Evolutionary conservation across 2,113 vertebrate species (phyloP), one percentile per base, ranked within the genome.

Genomic region (Daphoenositta chrysoptera): DNA sequence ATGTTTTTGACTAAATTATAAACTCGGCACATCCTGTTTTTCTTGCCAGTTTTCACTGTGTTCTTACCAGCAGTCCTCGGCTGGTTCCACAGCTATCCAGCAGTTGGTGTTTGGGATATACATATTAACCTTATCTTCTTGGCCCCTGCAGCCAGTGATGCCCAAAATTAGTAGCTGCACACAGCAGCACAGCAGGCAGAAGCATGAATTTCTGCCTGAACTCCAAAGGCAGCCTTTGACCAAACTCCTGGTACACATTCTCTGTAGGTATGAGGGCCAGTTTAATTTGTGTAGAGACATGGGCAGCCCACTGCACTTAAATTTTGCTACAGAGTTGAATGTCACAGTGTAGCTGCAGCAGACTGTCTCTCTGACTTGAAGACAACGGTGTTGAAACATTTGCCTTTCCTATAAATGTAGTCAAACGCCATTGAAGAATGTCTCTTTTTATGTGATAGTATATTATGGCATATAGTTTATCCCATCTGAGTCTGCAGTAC

Each of bases 41-140:
- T 17, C 28, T 60, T 40, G 16, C 9, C 24, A 53, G n/a, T 75
- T 53, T 75, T 11, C 30, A 14, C 11, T 9, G 1, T 13, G 4
- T 5, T 26, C 61, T 53, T 30, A 31, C 14, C 28, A 26, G 19
- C 16, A 39, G 11, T 26, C 24, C n/a, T 61, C 18, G 24, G 11
- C 54, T 45, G 28, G 9, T 13, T 75, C 45, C 28, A 17, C 0
- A 0, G 5, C 51, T 68, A 8, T 22, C 24, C 30, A 47, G 15
- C 9, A 31, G 6, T 2, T 3, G 8, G 4, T 68, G 30, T n/a
- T 60, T 40, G 24, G 31, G 54, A 40, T 6, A 11, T 0, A 6
- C 0, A 0, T 11, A 22, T 35, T 8, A 35, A 3, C 14, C 9
- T 54, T 27, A 33, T 35, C 47, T 40, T 22, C 40, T 54, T 20